phyloP scores from a whole-genome alignment of 1,140 invertebrate species.

The Periplaneta americana region DNA sequence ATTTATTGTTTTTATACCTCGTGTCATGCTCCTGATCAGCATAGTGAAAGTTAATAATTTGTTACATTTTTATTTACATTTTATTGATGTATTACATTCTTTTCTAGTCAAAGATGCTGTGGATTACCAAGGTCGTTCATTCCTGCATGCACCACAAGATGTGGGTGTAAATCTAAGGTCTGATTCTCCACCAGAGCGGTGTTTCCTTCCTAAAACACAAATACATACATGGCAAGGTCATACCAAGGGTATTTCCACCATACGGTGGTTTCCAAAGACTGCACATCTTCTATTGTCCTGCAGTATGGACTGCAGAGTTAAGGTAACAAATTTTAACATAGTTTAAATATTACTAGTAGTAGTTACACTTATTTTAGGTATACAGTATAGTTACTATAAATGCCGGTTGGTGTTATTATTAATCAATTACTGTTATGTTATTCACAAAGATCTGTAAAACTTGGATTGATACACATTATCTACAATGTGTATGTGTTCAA shows the following conservation, averaged over 20 bases:
- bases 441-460: too few relatives aligned
- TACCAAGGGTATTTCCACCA: slow-evolving; percentile 93
- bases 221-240: slow-evolving; percentile 97
- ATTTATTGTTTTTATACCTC: slow-evolving; percentile 4
- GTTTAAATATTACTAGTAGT: too few relatives aligned
- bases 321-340: too few relatives aligned
- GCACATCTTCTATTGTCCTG: slow-evolving; percentile 93
- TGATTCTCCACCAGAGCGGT: slow-evolving; percentile 89
- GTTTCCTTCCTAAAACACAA: slow-evolving; percentile 95
- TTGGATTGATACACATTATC: too few relatives aligned
- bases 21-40: too few relatives aligned
- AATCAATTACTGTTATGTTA: too few relatives aligned
- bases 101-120: slow-evolving; percentile 82
- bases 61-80: too few relatives aligned
- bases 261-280: slow-evolving; percentile 91
- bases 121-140: slow-evolving; percentile 96
- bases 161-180: slow-evolving; percentile 91
- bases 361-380: too few relatives aligned
- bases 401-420: too few relatives aligned
- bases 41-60: too few relatives aligned
- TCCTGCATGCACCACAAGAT: slow-evolving; percentile 90
- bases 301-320: slow-evolving; percentile 96
- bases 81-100: neutral
- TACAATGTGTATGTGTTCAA: too few relatives aligned
- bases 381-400: too few relatives aligned